Conservation (phyloP, 2,888 invertebrate species). For the Trisateles emortualis region DNA sequence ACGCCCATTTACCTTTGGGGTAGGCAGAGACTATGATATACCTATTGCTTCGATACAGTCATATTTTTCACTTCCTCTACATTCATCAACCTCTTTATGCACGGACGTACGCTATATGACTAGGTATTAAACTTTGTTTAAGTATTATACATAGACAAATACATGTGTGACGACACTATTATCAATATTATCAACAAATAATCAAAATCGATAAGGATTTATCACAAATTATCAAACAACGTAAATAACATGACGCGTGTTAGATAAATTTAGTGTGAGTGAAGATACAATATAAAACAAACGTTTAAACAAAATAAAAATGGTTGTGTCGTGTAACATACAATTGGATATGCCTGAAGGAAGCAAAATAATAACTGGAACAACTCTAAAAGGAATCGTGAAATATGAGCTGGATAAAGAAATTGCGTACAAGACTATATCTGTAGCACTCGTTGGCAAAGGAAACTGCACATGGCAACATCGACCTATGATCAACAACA, state of each 20-base stretch:
- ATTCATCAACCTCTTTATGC: too few relatives aligned
- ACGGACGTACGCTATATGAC: too few relatives aligned
- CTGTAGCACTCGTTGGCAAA: not conserved
- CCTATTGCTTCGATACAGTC: too few relatives aligned
- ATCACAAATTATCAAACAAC: not conserved
- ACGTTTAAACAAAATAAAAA: not conserved
- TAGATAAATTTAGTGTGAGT: constrained; percentile 4
- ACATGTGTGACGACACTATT: too few relatives aligned
- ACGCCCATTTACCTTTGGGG: too few relatives aligned
- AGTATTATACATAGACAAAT: too few relatives aligned
- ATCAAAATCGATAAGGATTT: not conserved
- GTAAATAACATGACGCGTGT: not conserved
- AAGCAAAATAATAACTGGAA: not conserved
- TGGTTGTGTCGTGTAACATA: not conserved
- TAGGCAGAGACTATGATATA: too few relatives aligned
- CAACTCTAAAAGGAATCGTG: not conserved
- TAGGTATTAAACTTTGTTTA: too few relatives aligned
- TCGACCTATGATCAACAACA: not conserved
- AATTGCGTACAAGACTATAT: not conserved
- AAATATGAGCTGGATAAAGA: not conserved
- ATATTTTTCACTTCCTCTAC: too few relatives aligned
- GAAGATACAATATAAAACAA: not conserved
- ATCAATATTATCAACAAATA: not conserved
- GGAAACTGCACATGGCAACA: not conserved
- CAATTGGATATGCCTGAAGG: not conserved